Evolutionary conservation across 1,140 invertebrate species (phyloP).

Genomic region (Heliothis subflexa): DNA sequence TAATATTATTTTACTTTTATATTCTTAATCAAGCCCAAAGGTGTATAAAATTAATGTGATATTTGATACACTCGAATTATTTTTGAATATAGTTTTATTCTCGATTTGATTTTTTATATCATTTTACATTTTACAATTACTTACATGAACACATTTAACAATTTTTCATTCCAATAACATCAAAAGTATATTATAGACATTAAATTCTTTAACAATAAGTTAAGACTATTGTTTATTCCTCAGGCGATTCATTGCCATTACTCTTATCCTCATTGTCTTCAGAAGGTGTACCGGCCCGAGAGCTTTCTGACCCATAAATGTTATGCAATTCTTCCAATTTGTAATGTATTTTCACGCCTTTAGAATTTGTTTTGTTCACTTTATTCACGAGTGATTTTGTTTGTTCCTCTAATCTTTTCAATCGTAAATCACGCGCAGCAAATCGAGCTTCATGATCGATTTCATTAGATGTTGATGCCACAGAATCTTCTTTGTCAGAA

Average conservation of each 20-base stretch:
- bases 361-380: conserved; percentile 83
- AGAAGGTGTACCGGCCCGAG: conserved; percentile 76
- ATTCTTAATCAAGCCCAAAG: neutral
- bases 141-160: neutral
- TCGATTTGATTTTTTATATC: conserved; percentile 3
- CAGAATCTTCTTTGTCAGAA: conserved; percentile 48
- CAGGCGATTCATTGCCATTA: conserved; percentile 57
- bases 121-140: neutral
- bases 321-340: conserved; percentile 84
- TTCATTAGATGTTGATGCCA: conserved; percentile 73
- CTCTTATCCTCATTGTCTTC: conserved; percentile 74
- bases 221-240: conserved; percentile 17
- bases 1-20: neutral
- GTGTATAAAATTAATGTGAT: conserved; percentile 17
- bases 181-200: too few species aligned
- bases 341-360: conserved; percentile 83
- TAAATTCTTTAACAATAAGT: neutral
- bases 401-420: conserved; percentile 84
- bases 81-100: conserved; percentile 32
- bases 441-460: conserved; percentile 82
- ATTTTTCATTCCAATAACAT: too few species aligned
- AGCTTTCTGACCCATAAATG: conserved; percentile 82
- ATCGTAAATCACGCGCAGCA: conserved; percentile 78
- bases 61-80: conserved; percentile 23
- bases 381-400: conserved; percentile 83